phyloP scores from a whole-genome alignment of 2,797 vertebrate genomes.

The Otolemur crassicaudatus region DNA sequence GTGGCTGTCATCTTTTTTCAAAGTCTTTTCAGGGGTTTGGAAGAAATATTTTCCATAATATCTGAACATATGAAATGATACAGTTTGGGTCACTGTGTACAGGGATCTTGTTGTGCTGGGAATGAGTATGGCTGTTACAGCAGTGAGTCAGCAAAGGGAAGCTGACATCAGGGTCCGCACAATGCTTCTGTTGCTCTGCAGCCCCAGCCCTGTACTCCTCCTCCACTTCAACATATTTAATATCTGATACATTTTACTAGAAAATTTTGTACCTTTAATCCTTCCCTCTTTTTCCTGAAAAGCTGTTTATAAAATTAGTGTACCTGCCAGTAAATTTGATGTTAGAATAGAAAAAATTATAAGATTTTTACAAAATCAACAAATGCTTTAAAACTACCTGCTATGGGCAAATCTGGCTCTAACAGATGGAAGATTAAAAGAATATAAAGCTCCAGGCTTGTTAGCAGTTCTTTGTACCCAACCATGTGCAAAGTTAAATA shows the following conservation, averaged over 20 bases:
- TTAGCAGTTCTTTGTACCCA: neutral
- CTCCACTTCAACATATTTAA: neutral
- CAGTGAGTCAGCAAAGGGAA: neutral
- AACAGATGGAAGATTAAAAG: neutral
- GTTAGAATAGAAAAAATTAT: neutral
- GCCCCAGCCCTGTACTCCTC: neutral
- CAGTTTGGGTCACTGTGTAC: neutral
- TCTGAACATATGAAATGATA: neutral
- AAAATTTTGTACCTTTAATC: neutral
- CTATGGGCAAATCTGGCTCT: neutral
- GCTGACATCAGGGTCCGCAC: fast-evolving
- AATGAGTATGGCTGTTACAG: neutral
- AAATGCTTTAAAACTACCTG: neutral
- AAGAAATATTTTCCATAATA: neutral
- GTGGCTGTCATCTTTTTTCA: neutral
- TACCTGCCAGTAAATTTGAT: constrained; percentile 22
- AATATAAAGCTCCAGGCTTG: neutral
- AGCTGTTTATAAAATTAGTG: neutral
- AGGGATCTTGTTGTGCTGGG: neutral
- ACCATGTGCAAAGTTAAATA: neutral
- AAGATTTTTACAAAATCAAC: neutral
- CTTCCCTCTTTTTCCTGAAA: neutral
- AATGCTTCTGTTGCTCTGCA: neutral
- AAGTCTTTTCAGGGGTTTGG: neutral
- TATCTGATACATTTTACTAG: neutral